Base-by-base conservation (phyloP, 2,797 vertebrate species). In the Otolemur crassicaudatus region DNA sequence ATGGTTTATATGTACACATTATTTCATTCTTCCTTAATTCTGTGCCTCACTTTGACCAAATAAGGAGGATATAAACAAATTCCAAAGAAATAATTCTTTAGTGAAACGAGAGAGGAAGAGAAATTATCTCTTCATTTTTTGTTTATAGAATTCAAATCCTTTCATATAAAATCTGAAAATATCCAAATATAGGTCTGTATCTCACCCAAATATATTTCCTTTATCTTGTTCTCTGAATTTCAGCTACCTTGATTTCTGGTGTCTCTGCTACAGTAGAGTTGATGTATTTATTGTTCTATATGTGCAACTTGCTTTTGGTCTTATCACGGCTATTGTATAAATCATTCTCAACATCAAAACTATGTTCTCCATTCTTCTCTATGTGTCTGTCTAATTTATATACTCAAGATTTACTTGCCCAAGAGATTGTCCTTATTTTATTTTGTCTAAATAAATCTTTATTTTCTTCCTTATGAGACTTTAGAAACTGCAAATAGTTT, bases 31-130 rank as follows among this genome's bases (percentile, higher is more conserved):
- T 91, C 25, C 31, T 34, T 91, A 93, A 67, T 82, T 81, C 13
- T 81, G 23, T 91, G 25, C 25, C 90, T 97, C 72, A 70, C 20
- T 77, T 77, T 96, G 56, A 87, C 72, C 40, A 94, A 92, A 73
- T 17, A 27, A 87, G n/a, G 91, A 91, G 63, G 25, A 90, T 23
- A 82, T 76, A 95, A 69, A 87, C 2, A 91, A 83, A 94, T 58
- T 77, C 19, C 19, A 67, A 91, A 96, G 14, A 91, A 91, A 79
- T 6, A 10, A 65, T 85, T 58, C 61, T 94, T 94, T 93, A 96
- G 94, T 90, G 16, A 63, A 86, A 58, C n/a, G 76, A 92, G 31
- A 79, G 31, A 63, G 23, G 22, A 77, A 61, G 23, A 96, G 4
- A 94, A 94, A 90, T 90, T 63, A 49, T 56, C 16, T 88, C 34